Base-by-base conservation (phyloP, 2,888 invertebrate genomes). In the Drosophila cognata region DNA sequence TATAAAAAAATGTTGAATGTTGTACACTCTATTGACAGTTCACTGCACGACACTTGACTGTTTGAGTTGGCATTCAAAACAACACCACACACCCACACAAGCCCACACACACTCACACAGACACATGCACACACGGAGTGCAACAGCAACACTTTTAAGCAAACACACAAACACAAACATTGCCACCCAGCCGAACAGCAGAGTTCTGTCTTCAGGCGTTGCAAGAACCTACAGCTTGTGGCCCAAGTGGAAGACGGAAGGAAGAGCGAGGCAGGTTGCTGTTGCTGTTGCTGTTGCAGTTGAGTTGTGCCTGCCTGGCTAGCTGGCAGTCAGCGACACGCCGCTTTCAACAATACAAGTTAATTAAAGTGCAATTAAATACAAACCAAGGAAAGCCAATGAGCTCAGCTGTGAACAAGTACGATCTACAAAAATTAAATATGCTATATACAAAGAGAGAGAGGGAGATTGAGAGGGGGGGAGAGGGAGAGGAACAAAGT, bases 21-120 rank as follows among this genome's bases (percentile, higher is more conserved):
- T 81, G 82, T 81, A 82, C 82, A 86, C 79, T 84, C 82, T 88
- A 86, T 86, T 88, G 85, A 88, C 88, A 86, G 85, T 88, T 86
- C 85, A 87, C 86, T 88, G 88, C 86, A 85, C 86, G 84, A 88
- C 88, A 86, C 86, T 88, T 86, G 85, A 86, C 87, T 86, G 87
- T 86, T 86, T 86, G 85, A 84, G 85, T 87, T 87, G 80, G 85
- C 85, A 85, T 87, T 85, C 84, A 87, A 83, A 85, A 77, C 84
- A 85, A 75, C 77, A 77, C 77, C 74, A 74, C 35, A 64, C 48
- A 59, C 61, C 52, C 67, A 64, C 31, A 53, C 52, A 36, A 21
- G 6, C 46, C 21, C 25, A 48, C 48, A 48, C 48, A n/a, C 21
- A 21, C 36, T 50, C 63, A 64, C 57, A 36, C 66, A 55, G 43